A percentile compares a stretch with the other conserved stretches of the same genome.
Conservation (phyloP, 2,888 invertebrate genomes). For the Nematopogon swammerdamellus region DNA sequence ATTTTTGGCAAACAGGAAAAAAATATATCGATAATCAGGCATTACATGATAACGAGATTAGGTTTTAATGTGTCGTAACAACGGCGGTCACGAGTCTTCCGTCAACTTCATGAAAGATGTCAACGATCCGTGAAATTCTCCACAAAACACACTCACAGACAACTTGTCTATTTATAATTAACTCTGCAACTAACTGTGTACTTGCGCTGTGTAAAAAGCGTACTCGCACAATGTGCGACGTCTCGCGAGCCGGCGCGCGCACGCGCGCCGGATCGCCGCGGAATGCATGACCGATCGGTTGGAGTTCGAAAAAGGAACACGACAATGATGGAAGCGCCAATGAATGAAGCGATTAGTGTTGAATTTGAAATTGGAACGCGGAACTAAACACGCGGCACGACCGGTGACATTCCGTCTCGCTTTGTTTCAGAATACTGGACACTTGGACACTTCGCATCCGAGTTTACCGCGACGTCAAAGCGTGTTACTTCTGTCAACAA, state of each 20-base stretch:
- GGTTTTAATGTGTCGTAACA: not conserved
- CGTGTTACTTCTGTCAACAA: too few relatives aligned
- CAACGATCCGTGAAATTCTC: slow-evolving; percentile 20
- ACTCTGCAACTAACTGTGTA: not conserved
- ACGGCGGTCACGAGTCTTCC: not conserved
- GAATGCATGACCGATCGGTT: slow-evolving; percentile 53
- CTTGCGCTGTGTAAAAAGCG: not conserved
- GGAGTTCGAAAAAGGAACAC: slow-evolving; percentile 40
- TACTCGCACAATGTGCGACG: not conserved
- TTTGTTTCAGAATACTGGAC: slow-evolving; percentile 35
- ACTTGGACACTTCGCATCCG: too few relatives aligned
- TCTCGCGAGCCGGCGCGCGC: not conserved
- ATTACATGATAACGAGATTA: not conserved
- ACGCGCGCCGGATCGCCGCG: slow-evolving; percentile 10
- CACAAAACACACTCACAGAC: slow-evolving; percentile 8
- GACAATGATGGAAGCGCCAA: slow-evolving; percentile 18
- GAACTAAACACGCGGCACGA: slow-evolving; percentile 43
- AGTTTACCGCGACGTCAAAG: too few relatives aligned
- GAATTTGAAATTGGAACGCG: slow-evolving; percentile 44
- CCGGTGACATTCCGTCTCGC: slow-evolving; percentile 28
- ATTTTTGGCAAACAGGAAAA: not conserved
- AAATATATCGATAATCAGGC: not conserved
- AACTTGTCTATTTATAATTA: not conserved
- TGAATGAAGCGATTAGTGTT: slow-evolving; percentile 56
- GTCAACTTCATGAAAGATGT: slow-evolving; percentile 7